Base-by-base conservation (phyloP, 2,888 invertebrate genomes). In the Netelia melanura region DNA sequence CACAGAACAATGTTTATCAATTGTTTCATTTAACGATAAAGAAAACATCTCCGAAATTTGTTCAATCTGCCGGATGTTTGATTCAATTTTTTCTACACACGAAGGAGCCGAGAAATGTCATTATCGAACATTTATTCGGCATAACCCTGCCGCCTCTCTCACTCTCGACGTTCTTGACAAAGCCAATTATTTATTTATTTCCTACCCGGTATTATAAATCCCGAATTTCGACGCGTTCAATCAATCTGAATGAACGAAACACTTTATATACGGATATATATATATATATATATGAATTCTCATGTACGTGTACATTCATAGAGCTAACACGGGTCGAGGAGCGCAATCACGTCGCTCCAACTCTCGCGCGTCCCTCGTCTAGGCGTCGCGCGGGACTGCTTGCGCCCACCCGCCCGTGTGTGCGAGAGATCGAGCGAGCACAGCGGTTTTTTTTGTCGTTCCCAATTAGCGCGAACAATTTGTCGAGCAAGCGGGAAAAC, bases 401-500 rank as follows among this genome's bases (percentile, higher is more conserved):
- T 38, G 38, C 38, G 38, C 38, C 38, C 48, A 14, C 14, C 8
- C 48, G 14, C 14, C 48, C 14, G 48, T 48, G 58, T 58, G 58
- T 44, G 78, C 65, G 78, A 79, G 70, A 75, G 82, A 81, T 85
- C 71, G 85, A 75, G 65, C 74, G 81, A 75, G 79, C 58, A 52
- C 48, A 71, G 14, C 71, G n/a, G n/a, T 65, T 81, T 86, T 87
- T 84, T 84, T 78, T 72, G 86, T 88, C 88, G 87, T 90, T 90
- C 88, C 91, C 91, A 91, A 92, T 91, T 91, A 91, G 88, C 88
- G 87, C 86, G 89, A 88, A 88, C 89, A 90, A 90, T 91, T 90
- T 89, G 90, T 90, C 89, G 88, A 88, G 88, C 89, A 88, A 87
- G 88, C 87, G 85, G 79, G 82, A 88, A 89, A 89, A 88, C 83